A percentile compares a stretch with the other conserved stretches of the same genome.
These are phyloP conservation scores for Sesamia nonagrioides DNA, from an alignment of 1,140 invertebrate species.

Conservation along the genomic window DNA sequence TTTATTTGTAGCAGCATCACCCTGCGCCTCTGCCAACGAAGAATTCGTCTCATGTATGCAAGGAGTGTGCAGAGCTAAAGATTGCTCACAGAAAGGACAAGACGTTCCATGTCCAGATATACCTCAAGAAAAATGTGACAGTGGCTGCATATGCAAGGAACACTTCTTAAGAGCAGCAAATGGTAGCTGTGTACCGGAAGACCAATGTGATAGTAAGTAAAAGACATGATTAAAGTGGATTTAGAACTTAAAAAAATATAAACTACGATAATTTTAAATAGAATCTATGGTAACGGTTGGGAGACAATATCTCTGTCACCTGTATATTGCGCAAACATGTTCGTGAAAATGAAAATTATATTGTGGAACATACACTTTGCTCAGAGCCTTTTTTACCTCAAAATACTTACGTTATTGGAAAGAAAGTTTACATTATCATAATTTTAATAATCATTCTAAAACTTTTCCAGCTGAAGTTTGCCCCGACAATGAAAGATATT, in stretches of 20 bases:
- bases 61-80: conserved; percentile 1
- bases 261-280: too few relatives aligned
- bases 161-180: conserved; percentile 33
- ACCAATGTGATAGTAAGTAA: not conserved
- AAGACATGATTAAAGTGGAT: not conserved
- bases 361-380: too few relatives aligned
- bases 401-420: too few relatives aligned
- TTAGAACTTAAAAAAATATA: not conserved
- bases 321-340: too few relatives aligned
- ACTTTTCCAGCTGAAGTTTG: conserved; percentile 53
- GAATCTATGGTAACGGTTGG: too few relatives aligned
- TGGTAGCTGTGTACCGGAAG: conserved; percentile 8
- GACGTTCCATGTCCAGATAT: not conserved
- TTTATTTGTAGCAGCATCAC: not conserved
- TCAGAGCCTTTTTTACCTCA: too few relatives aligned
- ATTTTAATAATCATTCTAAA: too few relatives aligned
- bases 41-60: conserved; percentile 16
- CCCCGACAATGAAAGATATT: conserved; percentile 52
- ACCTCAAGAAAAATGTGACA: not conserved
- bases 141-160: conserved; percentile 45
- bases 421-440: too few relatives aligned
- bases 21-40: not conserved
- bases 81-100: not conserved
- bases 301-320: too few relatives aligned
- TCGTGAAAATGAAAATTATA: too few relatives aligned